Conservation (phyloP, 2,888 invertebrate species). For the Formica aserva region DNA sequence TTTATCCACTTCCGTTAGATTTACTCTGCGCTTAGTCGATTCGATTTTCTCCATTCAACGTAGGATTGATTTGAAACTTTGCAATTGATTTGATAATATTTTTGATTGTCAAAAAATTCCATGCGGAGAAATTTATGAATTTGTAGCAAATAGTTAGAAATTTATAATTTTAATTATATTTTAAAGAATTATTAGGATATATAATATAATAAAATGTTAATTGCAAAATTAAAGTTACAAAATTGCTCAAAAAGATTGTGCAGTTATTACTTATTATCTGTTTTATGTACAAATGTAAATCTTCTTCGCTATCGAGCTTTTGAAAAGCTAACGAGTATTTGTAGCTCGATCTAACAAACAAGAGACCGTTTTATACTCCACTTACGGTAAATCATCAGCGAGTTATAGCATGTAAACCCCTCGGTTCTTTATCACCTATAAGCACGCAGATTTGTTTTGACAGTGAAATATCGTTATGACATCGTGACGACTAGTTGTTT, state of each 20-base stretch:
- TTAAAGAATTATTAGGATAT: not conserved
- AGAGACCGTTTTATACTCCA: constrained; percentile 15
- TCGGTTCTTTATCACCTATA: constrained; percentile 43
- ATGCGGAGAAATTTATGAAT: not conserved
- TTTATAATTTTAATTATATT: not conserved
- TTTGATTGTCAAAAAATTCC: not conserved
- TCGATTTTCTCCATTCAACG: constrained; percentile 28
- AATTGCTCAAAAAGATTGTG: not conserved
- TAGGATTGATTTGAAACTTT: not conserved
- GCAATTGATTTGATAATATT: not conserved
- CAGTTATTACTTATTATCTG: not conserved
- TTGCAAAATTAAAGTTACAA: constrained; percentile 1
- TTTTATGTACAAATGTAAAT: constrained; percentile 4
- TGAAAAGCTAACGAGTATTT: constrained; percentile 11
- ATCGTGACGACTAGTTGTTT: constrained; percentile 56
- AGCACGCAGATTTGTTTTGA: constrained; percentile 47
- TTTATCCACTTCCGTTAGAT: not conserved
- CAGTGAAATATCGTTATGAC: constrained; percentile 50
- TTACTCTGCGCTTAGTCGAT: not conserved
- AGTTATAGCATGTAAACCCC: constrained; percentile 24
- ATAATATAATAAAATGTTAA: not conserved
- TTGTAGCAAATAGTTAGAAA: not conserved
- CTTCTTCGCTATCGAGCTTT: constrained; percentile 9
- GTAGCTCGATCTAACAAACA: constrained; percentile 39
- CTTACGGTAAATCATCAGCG: constrained; percentile 45